These are phyloP conservation scores for Gasterosteus aculeatus DNA, from an alignment of 2,113 vertebrate species.

Conservation along the genomic window DNA sequence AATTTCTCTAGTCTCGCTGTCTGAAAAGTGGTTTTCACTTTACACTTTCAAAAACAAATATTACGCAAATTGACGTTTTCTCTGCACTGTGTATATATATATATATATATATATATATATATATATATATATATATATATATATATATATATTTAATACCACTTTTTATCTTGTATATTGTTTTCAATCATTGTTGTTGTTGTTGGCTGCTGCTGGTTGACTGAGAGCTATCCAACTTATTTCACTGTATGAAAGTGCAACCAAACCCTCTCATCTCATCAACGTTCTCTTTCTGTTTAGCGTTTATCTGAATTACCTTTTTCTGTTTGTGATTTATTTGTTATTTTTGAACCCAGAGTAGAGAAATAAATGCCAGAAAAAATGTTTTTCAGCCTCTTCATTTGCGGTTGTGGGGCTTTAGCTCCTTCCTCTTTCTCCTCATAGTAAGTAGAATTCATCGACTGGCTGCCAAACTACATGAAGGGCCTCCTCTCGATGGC, in stretches of 20 bases:
- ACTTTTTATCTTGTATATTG: no score
- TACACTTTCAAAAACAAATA: no score
- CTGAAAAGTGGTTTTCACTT: no score
- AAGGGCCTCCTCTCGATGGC: conserved; percentile 25
- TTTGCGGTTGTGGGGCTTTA: neutral
- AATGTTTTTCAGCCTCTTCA: neutral
- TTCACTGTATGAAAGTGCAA: no score
- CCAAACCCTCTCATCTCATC: no score
- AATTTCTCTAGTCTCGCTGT: conserved; percentile 1
- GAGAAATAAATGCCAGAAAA: conserved; percentile 20
- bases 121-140: no score
- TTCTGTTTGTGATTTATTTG: conserved; percentile 19
- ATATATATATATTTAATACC: no score
- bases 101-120: no score
- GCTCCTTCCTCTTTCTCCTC: conserved; percentile 13
- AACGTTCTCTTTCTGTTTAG: neutral
- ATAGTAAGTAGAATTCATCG: conserved; percentile 25
- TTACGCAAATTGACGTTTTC: no score
- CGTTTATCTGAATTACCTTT: conserved; percentile 19
- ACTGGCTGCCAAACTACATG: conserved; percentile 24
- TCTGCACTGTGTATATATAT: no score
- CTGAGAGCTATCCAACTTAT: neutral
- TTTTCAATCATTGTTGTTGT: no score
- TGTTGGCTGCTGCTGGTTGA: conserved; percentile 1
- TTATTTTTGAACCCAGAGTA: conserved; percentile 10